Evolutionary conservation across 2,797 vertebrate species (phyloP).

Genomic region (Helicolenus hilgendorfi): DNA sequence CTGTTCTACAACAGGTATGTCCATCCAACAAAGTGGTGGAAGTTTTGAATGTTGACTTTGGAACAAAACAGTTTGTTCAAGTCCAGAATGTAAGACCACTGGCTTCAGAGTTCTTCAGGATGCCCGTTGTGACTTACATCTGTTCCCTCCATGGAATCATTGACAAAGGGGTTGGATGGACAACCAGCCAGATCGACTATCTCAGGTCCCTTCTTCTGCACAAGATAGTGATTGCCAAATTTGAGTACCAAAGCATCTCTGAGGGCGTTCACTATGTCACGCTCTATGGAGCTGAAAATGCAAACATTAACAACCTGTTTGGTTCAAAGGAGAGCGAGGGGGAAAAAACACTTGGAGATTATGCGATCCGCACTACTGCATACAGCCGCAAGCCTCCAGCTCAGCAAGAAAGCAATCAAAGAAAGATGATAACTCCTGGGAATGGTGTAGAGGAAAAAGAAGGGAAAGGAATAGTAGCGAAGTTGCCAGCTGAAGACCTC

Average conservation of each 20-base stretch:
- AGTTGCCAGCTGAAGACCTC: conserved; percentile 70
- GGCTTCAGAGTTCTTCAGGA: conserved; percentile 91
- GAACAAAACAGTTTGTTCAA: conserved; percentile 92
- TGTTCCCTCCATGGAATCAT: conserved; percentile 94
- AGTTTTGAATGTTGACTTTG: conserved; percentile 95
- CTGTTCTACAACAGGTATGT: conserved; percentile 88
- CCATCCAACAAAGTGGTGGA: conserved; percentile 83
- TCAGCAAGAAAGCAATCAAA: conserved; percentile 8
- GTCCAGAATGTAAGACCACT: conserved; percentile 89
- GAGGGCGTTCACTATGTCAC: conserved; percentile 95
- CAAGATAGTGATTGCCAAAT: conserved; percentile 91
- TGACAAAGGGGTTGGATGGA: conserved; percentile 92
- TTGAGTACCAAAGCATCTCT: conserved; percentile 93
- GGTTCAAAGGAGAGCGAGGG: conserved; percentile 79
- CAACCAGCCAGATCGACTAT: conserved; percentile 84
- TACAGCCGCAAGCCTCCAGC: conserved; percentile 15
- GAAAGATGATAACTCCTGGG: background rate
- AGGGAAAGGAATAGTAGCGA: conserved; percentile 2
- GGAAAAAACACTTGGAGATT: conserved; percentile 68
- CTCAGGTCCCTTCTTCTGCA: conserved; percentile 91
- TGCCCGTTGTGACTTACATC: conserved; percentile 95
- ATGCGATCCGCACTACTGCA: conserved; percentile 37
- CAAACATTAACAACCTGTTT: conserved; percentile 92
- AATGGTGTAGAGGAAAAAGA: conserved; percentile 23
- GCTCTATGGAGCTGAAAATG: conserved; percentile 91